Base-by-base conservation (phyloP, 2,113 vertebrate genomes). In the Muscicapa adusta region DNA sequence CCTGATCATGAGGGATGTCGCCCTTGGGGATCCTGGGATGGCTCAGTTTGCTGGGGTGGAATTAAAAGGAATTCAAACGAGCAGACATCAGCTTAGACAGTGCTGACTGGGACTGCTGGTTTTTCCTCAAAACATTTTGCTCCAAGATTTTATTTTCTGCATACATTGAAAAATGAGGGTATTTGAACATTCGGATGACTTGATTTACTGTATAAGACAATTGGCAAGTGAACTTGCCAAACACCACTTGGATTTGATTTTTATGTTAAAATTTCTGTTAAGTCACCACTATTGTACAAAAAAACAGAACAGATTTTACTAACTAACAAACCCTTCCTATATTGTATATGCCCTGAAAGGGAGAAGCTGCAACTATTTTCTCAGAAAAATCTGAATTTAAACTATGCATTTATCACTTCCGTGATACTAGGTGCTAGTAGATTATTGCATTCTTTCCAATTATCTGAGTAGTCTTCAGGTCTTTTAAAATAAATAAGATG, bases 401-500 rank as follows among this genome's bases (percentile, higher is more conserved):
- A 50, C 38, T 40, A 54, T 84, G 16, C n/a, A 80, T 94, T 80
- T 94, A 24, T 72, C 81, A 82, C 60, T 94, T 93, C 86, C 87
- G 83, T 14, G 5, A 81, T 91, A 88, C 56, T 94, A 93, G 45
- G 91, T 94, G 28, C 51, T 88, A 63, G 61, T 50, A 79, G 65
- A 79, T 84, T 86, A 66, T 42, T 89, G 53, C 61, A 72, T 86
- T 74, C 75, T 94, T 97, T 92, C 79, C 93, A 96, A 95, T 96
- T 98, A 97, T 73, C 90, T 36, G 10, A 93, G 66, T 15, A 96
- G 73, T 95, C 91, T 89, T 79, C 86, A 82, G 89, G 96, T 89
- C 88, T 90, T 94, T 70, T 75, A 86, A 94, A 85, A 97, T 85
- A 89, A 97, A 92, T 95, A 97, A 66, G 36, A 91, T 89, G 82